A percentile compares a stretch with the other conserved stretches of the same genome.
These are phyloP conservation scores for Urechis unicinctus DNA, from an alignment of 2,888 invertebrate species.

Conservation along the genomic window DNA sequence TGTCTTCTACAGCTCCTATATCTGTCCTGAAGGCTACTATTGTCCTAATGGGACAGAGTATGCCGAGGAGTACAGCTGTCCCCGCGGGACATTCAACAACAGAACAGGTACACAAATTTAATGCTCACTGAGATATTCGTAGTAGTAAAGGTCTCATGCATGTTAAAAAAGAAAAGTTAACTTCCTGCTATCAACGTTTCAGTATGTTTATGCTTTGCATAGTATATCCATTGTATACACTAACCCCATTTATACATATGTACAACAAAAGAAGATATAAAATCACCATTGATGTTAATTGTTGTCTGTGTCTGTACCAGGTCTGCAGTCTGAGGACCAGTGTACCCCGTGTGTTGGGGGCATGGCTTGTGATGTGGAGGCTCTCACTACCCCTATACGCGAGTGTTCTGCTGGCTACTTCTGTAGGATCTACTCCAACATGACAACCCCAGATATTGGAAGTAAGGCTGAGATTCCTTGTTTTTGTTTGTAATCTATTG, in stretches of 20 bases:
- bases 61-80: constrained; percentile 37
- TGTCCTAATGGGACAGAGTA: constrained; percentile 41
- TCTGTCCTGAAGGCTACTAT: constrained; percentile 44
- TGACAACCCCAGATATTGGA: constrained; percentile 29
- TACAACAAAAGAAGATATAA: too few relatives aligned
- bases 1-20: constrained; percentile 26
- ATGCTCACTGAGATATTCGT: neutral
- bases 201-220: too few relatives aligned
- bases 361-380: constrained; percentile 42
- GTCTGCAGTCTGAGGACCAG: constrained; percentile 26
- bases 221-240: too few relatives aligned
- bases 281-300: too few relatives aligned
- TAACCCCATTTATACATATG: too few relatives aligned
- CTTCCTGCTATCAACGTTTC: too few relatives aligned
- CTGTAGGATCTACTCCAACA: constrained; percentile 32
- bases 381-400: constrained; percentile 33
- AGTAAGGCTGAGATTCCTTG: too few relatives aligned
- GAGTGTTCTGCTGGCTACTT: constrained; percentile 41
- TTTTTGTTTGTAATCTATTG: too few relatives aligned
- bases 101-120: constrained; percentile 30
- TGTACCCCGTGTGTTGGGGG: constrained; percentile 42
- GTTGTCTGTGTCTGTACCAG: constrained; percentile 18
- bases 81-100: constrained; percentile 43
- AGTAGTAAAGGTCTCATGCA: neutral
- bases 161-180: too few relatives aligned